Evolutionary conservation across 2,888 invertebrate species (phyloP), one percentile per base, ranked within the genome.

Genomic region (Nasonovia ribisnigri): DNA sequence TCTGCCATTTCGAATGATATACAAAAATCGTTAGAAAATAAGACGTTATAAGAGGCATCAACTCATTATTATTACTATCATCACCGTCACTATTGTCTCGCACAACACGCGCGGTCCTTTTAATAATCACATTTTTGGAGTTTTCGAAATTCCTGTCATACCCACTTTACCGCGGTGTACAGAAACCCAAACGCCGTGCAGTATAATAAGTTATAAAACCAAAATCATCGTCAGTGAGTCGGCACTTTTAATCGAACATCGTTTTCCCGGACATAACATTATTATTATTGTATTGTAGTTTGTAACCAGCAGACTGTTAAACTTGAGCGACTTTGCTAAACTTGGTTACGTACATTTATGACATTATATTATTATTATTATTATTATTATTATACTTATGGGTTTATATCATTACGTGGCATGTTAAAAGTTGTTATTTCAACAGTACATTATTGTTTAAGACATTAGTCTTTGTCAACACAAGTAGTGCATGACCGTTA

Each of bases 391-490:
- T 48, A n/a, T 87, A 48, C 48, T 87, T 48, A 48, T 67, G 36
- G 60, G 60, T 60, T 89, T 89, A 57, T 89, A 77, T 36, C 46
- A 46, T 60, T 88, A 24, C 24, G 36, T 3, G 67, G n/a, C 42
- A 57, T 43, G 13, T 60, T 89, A 60, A 89, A 60, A 89, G n/a
- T 89, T 60, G 89, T 89, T 60, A 89, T 60, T 89, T 60, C 89
- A 29, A 43, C 89, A 46, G 57, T 43, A 16, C n/a, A 60, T 60
- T 84, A 84, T 84, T 89, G 29, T 60, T 43, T 60, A 29, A 60
- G 43, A 89, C 89, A 89, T 89, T 67, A 67, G n/a, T 90, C 48
- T 77, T 48, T 90, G 90, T 90, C 67, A 48, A 48, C 48, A 48
- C n/a, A 67, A 67, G 13, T n/a, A 60, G 60, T 60, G 90, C 90